Evolutionary conservation across 2,113 vertebrate genomes (phyloP), one percentile per base, ranked within the genome.

Genomic region (Callipepla squamata): DNA sequence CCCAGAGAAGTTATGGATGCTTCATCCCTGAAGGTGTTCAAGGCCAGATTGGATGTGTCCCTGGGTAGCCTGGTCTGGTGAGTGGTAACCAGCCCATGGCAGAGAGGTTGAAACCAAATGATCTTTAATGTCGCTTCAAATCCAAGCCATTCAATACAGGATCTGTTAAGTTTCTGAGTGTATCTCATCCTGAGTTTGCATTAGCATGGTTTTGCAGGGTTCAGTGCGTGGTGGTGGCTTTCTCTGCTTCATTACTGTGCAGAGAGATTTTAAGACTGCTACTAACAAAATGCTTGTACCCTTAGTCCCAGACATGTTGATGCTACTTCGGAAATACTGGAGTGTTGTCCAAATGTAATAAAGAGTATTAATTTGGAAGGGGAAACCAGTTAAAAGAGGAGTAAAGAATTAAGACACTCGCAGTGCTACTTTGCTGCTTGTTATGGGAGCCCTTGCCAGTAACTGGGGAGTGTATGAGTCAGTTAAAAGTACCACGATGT

Each of bases 401-500:
- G 23, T 30, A 36, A 92, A 91, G 76, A 77, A 57, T 76, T 57
- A 87, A 53, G 55, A 25, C 38, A 15, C 44, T 85, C 51, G 81
- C 48, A 80, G 61, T 87, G 40, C 38, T 80, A 44, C 25, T 85
- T 77, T 72, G 62, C 73, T 88, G 51, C 72, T 96, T 83, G 72
- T 87, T 91, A 85, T 80, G 75, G 87, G 89, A 83, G 67, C 13
- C 47, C 87, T 73, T 77, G 25, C 55, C 0, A 0, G 34, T 89
- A 80, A 82, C n/a, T 85, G 89, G 94, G 76, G 51, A 88, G n/a
- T 4, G 2, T 63, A 77, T 95, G 93, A 94, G 93, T 94, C 91
- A 94, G 91, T 92, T 95, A 86, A 96, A 91, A 96, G 87, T 73
- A 65, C 61, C 74, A 36, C 80, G 78, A 47, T 80, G 38, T 85